phyloP scores from a whole-genome alignment of 2,113 vertebrate species.

The Malurus elegans region DNA sequence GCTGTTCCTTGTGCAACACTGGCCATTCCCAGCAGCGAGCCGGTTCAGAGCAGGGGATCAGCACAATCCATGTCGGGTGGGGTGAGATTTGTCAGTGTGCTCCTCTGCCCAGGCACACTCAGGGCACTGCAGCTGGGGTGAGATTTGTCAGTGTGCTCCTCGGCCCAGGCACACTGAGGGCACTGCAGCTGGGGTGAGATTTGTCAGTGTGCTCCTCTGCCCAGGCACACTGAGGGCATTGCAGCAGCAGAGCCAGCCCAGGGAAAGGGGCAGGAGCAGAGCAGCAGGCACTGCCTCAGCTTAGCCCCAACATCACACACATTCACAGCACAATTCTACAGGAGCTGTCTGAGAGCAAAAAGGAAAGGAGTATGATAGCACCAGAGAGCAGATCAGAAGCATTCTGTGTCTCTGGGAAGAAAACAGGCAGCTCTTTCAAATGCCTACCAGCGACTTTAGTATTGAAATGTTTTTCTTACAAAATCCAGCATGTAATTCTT shows the following conservation, averaged over 20 bases:
- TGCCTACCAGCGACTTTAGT: not conserved
- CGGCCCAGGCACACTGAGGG: not conserved
- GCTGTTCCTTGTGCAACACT: not conserved
- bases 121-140: not conserved
- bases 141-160: not conserved
- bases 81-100: not conserved
- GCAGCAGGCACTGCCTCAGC: not conserved
- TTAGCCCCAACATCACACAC: accelerated
- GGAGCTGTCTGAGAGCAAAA: not conserved
- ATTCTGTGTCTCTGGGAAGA: not conserved
- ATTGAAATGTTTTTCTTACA: not conserved
- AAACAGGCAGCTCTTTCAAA: not conserved
- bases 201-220: not conserved
- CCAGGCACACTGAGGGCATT: not conserved
- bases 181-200: not conserved
- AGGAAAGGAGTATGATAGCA: not conserved
- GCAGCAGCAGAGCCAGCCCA: not conserved
- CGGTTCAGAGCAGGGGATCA: not conserved
- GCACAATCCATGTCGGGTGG: not conserved
- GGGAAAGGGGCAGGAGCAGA: not conserved
- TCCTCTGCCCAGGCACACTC: not conserved
- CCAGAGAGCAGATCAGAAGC: not conserved
- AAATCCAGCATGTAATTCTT: not conserved
- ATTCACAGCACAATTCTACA: not conserved
- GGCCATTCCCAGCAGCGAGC: not conserved